A percentile compares a stretch with the other conserved stretches of the same genome.
Conservation (phyloP, 2,113 vertebrate genomes). For the Bombycilla garrulus region DNA sequence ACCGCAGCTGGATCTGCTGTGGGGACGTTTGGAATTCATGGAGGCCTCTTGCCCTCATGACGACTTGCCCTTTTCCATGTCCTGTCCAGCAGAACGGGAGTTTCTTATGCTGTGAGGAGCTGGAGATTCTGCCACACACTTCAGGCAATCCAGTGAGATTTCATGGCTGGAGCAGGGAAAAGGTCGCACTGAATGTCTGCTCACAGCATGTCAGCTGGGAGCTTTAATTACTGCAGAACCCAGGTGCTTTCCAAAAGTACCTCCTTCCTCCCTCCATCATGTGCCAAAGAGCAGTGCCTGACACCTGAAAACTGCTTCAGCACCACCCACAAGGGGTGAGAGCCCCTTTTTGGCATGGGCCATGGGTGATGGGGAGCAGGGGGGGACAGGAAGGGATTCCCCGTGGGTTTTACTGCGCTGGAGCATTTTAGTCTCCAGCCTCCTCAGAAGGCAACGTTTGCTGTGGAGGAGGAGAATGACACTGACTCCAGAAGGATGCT, state of each 20-base stretch:
- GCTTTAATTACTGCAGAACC: background rate
- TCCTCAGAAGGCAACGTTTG: background rate
- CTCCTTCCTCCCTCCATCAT: background rate
- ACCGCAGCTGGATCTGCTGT: background rate
- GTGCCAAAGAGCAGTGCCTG: background rate
- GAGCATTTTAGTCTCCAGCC: background rate
- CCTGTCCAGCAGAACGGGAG: background rate
- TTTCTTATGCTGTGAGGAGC: background rate
- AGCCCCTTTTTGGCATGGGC: fast-evolving
- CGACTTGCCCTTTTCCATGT: background rate
- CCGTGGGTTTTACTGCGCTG: background rate
- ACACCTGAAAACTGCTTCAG: background rate
- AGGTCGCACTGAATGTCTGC: background rate
- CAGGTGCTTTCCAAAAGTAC: background rate
- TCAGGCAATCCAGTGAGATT: background rate
- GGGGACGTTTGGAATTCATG: background rate
- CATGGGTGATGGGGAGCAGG: fast-evolving
- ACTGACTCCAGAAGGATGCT: background rate
- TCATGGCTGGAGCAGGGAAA: background rate
- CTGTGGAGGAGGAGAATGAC: background rate
- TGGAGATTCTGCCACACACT: background rate
- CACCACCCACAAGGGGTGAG: background rate
- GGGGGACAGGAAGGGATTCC: background rate
- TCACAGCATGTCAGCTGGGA: background rate
- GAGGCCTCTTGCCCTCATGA: background rate